Conservation (phyloP, 2,113 vertebrate species). For the Hepsetus odoe region DNA sequence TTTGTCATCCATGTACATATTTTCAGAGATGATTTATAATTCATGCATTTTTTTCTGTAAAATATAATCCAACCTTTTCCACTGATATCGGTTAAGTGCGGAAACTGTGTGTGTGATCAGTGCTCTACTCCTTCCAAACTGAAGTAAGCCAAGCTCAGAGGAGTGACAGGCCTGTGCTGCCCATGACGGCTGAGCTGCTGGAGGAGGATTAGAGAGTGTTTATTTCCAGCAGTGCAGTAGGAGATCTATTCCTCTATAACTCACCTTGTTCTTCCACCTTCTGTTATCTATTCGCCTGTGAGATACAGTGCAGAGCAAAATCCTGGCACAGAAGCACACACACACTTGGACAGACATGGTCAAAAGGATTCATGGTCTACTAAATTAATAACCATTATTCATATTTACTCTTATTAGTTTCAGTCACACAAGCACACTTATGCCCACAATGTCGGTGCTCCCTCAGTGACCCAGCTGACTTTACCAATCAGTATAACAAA, state of each 20-base stretch:
- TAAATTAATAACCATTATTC: conserved; percentile 6
- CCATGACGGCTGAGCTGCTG: background rate
- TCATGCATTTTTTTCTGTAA: too few relatives aligned
- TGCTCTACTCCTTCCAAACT: too few relatives aligned
- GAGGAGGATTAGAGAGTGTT: background rate
- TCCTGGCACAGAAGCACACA: background rate
- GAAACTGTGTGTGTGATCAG: too few relatives aligned
- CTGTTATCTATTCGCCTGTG: background rate
- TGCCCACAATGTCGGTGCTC: background rate
- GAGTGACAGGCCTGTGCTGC: background rate
- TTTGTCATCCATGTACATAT: too few relatives aligned
- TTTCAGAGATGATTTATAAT: too few relatives aligned
- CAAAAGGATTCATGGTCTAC: background rate
- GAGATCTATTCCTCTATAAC: background rate
- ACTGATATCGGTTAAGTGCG: too few relatives aligned
- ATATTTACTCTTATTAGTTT: conserved; percentile 3
- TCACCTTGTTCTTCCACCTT: background rate
- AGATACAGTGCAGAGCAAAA: background rate
- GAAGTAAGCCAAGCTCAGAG: background rate
- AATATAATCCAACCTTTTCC: too few relatives aligned
- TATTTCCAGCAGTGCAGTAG: background rate
- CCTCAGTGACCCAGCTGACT: conserved; percentile 17
- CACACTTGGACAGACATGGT: background rate
- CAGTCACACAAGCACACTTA: background rate
- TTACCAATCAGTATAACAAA: conserved; percentile 26